Percentiles rank a stretch among this genome's conserved stretches.
These are phyloP conservation scores for Gadus chalcogrammus DNA, from an alignment of 2,113 vertebrate species.

Conservation along the genomic window DNA sequence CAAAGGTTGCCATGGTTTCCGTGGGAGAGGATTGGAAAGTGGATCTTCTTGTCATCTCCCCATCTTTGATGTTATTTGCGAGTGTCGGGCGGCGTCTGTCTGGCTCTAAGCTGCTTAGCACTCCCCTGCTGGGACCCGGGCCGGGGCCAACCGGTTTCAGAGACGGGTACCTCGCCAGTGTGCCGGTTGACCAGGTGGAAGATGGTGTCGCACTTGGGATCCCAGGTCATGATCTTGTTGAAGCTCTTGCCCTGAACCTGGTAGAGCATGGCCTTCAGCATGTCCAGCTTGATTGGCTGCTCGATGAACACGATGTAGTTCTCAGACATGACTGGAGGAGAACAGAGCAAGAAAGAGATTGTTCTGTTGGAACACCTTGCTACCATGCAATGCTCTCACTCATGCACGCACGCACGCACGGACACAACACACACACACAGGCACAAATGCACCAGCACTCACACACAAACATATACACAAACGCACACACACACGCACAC, in stretches of 20 bases:
- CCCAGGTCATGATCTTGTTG: constrained; percentile 80
- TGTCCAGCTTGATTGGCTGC: constrained; percentile 84
- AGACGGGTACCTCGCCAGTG: constrained; percentile 79
- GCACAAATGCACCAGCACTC: background rate
- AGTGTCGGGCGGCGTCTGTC: too few relatives aligned
- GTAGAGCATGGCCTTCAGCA: constrained; percentile 79
- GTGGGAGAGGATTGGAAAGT: too few relatives aligned
- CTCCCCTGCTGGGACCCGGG: too few relatives aligned
- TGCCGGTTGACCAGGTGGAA: constrained; percentile 86
- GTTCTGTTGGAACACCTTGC: background rate
- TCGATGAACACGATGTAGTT: constrained; percentile 92
- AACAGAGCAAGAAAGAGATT: background rate
- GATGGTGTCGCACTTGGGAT: constrained; percentile 75
- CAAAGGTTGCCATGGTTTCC: too few relatives aligned
- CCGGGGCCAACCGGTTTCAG: background rate
- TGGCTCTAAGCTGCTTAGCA: too few relatives aligned
- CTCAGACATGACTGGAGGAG: constrained; percentile 83
- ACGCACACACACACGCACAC: too few relatives aligned
- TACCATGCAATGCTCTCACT: too few relatives aligned
- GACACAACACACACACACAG: too few relatives aligned
- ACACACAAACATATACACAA: background rate
- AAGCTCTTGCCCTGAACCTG: constrained; percentile 76
- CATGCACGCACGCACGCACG: too few relatives aligned
- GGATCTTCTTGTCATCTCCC: too few relatives aligned
- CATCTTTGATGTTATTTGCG: too few relatives aligned